Percentiles rank a stretch among this genome's conserved stretches.
These are phyloP conservation scores for Epizoanthus ramosus DNA, from an alignment of 92 coral and sea anemone genomes.

Conservation along the genomic window DNA sequence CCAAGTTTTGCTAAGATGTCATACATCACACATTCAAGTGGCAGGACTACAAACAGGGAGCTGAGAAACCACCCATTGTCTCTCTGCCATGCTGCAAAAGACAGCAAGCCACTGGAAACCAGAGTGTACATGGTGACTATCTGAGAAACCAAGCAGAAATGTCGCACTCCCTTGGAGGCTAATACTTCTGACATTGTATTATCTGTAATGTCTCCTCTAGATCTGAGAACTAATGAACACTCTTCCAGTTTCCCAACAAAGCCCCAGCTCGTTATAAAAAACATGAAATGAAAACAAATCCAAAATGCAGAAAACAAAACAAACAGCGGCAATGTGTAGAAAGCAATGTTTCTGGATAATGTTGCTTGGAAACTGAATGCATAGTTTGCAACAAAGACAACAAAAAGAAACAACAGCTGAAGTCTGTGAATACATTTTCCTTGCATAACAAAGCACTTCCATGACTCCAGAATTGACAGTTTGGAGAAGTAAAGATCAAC, in stretches of 20 bases:
- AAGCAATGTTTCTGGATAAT: slow-evolving; percentile 61
- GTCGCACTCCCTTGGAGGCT: slow-evolving; percentile 94
- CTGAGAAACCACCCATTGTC: slow-evolving; percentile 81
- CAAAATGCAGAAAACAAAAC: slow-evolving; percentile 73
- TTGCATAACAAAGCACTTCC: slow-evolving; percentile 84
- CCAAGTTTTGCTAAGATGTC: slow-evolving; percentile 91
- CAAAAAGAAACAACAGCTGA: slow-evolving; percentile 60
- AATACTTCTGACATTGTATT: slow-evolving; percentile 87
- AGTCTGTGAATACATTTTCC: slow-evolving; percentile 76
- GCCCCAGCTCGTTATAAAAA: slow-evolving; percentile 91
- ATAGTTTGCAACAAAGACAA: slow-evolving; percentile 58
- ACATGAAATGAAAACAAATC: slow-evolving; percentile 89
- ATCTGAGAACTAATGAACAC: slow-evolving; percentile 73
- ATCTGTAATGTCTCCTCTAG: slow-evolving; percentile 79
- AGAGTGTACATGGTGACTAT: slow-evolving; percentile 82
- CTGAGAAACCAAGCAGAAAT: slow-evolving; percentile 93
- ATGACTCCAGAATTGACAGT: slow-evolving; percentile 83
- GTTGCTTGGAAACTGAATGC: slow-evolving; percentile 76
- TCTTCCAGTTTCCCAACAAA: slow-evolving; percentile 93
- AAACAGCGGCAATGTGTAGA: slow-evolving; percentile 80
- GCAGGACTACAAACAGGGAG: slow-evolving; percentile 80
- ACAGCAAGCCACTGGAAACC: slow-evolving; percentile 71
- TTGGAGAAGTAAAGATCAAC: slow-evolving; percentile 91
- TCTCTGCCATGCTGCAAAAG: slow-evolving; percentile 85
- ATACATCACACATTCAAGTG: slow-evolving; percentile 85